Conservation (phyloP, 1,140 invertebrate genomes). For the Drosophila sp. region DNA sequence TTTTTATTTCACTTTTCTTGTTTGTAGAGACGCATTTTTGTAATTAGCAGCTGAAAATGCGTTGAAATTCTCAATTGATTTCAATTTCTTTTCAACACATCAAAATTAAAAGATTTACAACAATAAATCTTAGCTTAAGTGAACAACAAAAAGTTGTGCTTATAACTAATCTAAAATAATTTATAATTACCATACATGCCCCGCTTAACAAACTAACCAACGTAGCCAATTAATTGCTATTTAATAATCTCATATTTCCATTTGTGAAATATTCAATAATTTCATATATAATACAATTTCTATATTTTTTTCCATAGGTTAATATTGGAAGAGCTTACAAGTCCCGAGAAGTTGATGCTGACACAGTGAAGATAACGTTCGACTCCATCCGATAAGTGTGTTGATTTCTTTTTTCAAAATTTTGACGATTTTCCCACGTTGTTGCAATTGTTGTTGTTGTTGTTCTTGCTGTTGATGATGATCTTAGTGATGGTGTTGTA, state of each 20-base stretch:
- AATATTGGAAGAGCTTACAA: constrained; percentile 80
- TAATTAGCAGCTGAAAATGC: constrained; percentile 45
- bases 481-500: constrained; percentile 32
- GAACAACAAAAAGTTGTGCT: constrained; percentile 46
- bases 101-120: constrained; percentile 67
- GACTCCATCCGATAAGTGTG: constrained; percentile 9
- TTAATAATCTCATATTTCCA: constrained; percentile 26
- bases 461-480: constrained; percentile 35
- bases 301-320: constrained; percentile 45
- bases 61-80: constrained; percentile 50
- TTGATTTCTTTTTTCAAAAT: constrained; percentile 5
- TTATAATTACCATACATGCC: constrained; percentile 28
- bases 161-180: constrained; percentile 46
- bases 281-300: constrained; percentile 21
- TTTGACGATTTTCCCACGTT: constrained; percentile 18
- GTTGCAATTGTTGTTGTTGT: constrained; percentile 30
- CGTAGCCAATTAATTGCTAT: constrained; percentile 57
- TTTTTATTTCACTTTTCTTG: constrained; percentile 43
- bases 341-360: constrained; percentile 34
- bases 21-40: constrained; percentile 32
- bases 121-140: constrained; percentile 64
- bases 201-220: constrained; percentile 27
- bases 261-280: constrained; percentile 24
- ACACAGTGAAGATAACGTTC: constrained; percentile 14
- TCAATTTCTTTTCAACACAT: constrained; percentile 70